phyloP scores from a whole-genome alignment of 1,140 invertebrate species.

The Onthophagus taurus region DNA sequence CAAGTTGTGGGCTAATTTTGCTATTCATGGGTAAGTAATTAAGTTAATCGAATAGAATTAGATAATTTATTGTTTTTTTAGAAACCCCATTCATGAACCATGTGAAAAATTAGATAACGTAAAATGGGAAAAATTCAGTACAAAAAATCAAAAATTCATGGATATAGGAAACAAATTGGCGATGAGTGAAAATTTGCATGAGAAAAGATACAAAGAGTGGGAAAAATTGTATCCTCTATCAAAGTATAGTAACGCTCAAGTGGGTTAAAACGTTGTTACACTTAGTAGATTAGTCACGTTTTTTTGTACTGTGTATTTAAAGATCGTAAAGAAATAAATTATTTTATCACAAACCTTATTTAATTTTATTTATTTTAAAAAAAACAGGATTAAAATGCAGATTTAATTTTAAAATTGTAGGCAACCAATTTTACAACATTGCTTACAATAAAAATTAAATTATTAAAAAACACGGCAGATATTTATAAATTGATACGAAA shows the following conservation, averaged over 20 bases:
- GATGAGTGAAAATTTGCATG: constrained; percentile 40
- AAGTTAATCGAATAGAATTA: neutral
- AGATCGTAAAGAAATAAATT: neutral
- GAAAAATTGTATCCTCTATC: constrained; percentile 41
- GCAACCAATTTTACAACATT: no score
- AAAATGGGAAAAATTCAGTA: constrained; percentile 41
- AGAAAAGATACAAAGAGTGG: constrained; percentile 43
- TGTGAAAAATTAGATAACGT: constrained; percentile 29
- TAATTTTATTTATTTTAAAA: neutral
- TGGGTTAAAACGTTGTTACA: constrained; percentile 2
- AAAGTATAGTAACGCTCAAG: neutral
- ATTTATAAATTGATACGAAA: no score
- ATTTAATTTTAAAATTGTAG: neutral
- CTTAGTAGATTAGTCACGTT: no score
- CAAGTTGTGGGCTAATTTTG: constrained; percentile 40
- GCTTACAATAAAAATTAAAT: no score
- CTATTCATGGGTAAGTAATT: constrained; percentile 36
- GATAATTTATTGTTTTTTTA: constrained; percentile 18
- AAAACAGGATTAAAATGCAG: neutral
- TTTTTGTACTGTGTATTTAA: neutral
- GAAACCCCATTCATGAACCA: constrained; percentile 28
- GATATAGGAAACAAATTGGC: constrained; percentile 39
- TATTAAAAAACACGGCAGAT: no score
- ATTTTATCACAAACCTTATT: neutral
- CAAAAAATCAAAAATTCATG: constrained; percentile 39